phyloP scores from a whole-genome alignment of 2,888 invertebrate species.

The Tiliacea aurago region DNA sequence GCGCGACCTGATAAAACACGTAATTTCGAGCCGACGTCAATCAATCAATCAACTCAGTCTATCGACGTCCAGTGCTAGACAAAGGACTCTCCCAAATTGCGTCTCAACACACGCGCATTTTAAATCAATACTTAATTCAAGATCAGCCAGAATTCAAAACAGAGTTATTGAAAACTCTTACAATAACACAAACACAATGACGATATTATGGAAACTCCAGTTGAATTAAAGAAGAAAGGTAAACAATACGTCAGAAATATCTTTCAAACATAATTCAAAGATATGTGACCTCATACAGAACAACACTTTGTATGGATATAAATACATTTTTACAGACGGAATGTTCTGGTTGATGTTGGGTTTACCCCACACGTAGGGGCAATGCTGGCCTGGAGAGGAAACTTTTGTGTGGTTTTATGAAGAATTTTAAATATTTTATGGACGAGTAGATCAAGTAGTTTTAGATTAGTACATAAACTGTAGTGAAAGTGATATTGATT shows the following conservation, averaged over 20 bases:
- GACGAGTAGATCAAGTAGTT: background rate
- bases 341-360: background rate
- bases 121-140: background rate
- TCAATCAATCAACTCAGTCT: slow-evolving; percentile 11
- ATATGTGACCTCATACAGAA: slow-evolving; percentile 7
- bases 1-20: no score
- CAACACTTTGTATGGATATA: background rate
- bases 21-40: slow-evolving; percentile 1
- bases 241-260: slow-evolving; percentile 13
- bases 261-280: slow-evolving; percentile 8
- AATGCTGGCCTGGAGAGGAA: background rate
- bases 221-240: slow-evolving; percentile 13
- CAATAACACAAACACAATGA: slow-evolving; percentile 6
- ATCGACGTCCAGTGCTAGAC: background rate
- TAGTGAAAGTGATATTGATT: no score
- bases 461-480: background rate
- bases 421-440: background rate
- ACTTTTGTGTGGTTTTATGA: background rate
- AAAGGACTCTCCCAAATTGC: slow-evolving; percentile 2
- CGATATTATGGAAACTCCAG: slow-evolving; percentile 11
- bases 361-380: slow-evolving; percentile 5
- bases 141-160: slow-evolving; percentile 3
- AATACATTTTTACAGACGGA: slow-evolving; percentile 22
- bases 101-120: background rate
- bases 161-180: background rate